Base-by-base conservation (phyloP, 2,888 invertebrate species). In the Esperia sulphurella region DNA sequence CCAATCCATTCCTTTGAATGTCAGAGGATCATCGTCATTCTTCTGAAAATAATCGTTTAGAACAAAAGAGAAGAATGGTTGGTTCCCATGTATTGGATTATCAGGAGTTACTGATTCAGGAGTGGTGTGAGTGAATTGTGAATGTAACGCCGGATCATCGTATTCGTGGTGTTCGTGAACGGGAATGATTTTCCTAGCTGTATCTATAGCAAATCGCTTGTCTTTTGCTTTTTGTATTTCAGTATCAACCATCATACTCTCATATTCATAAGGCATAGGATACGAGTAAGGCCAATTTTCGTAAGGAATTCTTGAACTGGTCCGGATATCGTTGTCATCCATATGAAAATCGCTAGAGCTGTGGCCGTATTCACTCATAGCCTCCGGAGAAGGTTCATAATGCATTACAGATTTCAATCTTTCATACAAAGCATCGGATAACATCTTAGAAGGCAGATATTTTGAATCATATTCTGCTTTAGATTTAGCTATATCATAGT, bases 31-130 rank as follows among this genome's bases (percentile, higher is more conserved):
- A 2, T 81, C 78, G 30, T 76, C 73, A 14, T 62, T 73, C 53
- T 65, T 79, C 52, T 83, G 78, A 49, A 62, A 77, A 58, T 85
- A 83, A 59, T 86, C 83, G 48, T 79, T 79, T 9, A 86, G 55
- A 31, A 79, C 71, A 54, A 71, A 82, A 0, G 84, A 83, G 48
- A 83, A 76, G 54, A 84, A 85, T 1, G 84, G 82, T 47, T 69
- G 69, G 48, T 84, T 67, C 8, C 75, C 82, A 41, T 48, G 57
- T 33, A 78, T 63, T 4, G 84, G 85, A 55, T 81, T 82, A 43
- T 81, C 75, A 8, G 68, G 60, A n/a, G 59, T 58, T n/a, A 37
- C 53, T 31, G 44, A 51, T 31, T 58, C 49, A 48, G 58, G 41
- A 8, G 55, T 59, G 0, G 57, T 30, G 33, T 56, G 43, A 0